Base-by-base conservation (phyloP, 2,113 vertebrate genomes). In the Pungitius pungitius region DNA sequence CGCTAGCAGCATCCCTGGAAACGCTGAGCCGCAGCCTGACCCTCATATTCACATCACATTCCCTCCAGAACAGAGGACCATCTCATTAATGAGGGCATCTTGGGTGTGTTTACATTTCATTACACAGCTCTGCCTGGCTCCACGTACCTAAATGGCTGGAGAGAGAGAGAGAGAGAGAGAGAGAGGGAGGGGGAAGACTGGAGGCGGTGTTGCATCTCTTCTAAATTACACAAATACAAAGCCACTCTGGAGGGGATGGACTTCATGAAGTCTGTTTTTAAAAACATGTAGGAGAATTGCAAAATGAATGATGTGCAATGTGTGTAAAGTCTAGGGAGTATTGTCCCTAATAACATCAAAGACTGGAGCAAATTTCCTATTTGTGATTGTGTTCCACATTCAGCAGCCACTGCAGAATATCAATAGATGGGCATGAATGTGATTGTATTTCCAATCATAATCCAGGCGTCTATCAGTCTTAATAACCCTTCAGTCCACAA, bases 21-120 rank as follows among this genome's bases (percentile, higher is more conserved):
- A 54, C n/a, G 4, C 42, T 67, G 66, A 69, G 39, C 79, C 8
- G 22, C 58, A 62, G 78, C 56, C 55, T 79, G 63, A 73, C 68
- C 73, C 69, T 82, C 60, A 72, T 40, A 64, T 67, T 80, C 62
- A 52, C 72, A 35, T 82, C 51, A 39, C 57, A 68, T 78, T 73
- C 83, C 63, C 76, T 55, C 35, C 79, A 49, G 81, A 82, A 63
- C 56, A 40, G 13, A 65, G 60, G 68, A 69, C 71, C 76, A 45
- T 80, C 80, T 85, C 83, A 78, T 82, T 88, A 89, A 87, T 79
- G 65, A 82, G 81, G 77, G 64, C 64, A 72, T 76, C 66, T 70
- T 57, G 72, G 68, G 62, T 70, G 66, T 83, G 77, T 85, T 90
- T 91, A 86, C 85, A 81, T 90, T 85, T 87, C 85, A 80, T 87